Percentiles rank a stretch among this genome's conserved stretches.
These are phyloP conservation scores for Habroteleia sp. DNA, from an alignment of 2,888 invertebrate genomes.

Conservation along the genomic window DNA sequence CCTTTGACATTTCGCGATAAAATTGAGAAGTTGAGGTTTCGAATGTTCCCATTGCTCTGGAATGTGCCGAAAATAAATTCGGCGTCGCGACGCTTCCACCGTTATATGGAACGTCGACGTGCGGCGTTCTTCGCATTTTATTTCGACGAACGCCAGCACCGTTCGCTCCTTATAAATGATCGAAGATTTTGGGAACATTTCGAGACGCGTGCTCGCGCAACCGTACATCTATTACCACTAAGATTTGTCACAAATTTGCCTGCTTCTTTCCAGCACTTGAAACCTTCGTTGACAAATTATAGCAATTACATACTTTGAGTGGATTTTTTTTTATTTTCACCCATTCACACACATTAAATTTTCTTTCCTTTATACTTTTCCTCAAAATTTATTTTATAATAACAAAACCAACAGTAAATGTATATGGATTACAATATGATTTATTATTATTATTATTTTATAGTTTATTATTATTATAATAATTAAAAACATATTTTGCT, in stretches of 20 bases:
- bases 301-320: no score
- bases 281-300: constrained; percentile 8
- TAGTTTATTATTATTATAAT: no score
- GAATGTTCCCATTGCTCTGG: constrained; percentile 55
- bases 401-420: no score
- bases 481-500: no score
- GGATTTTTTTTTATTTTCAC: no score
- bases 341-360: no score
- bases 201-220: constrained; percentile 8
- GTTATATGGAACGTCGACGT: constrained; percentile 59
- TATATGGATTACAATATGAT: no score
- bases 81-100: constrained; percentile 64
- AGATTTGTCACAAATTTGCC: constrained; percentile 21
- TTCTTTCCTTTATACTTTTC: no score
- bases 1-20: no score
- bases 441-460: no score
- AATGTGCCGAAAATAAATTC: constrained; percentile 65
- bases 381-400: no score
- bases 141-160: constrained; percentile 19
- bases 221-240: constrained; percentile 34
- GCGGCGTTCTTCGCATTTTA: constrained; percentile 52
- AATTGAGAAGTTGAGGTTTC: constrained; percentile 22
- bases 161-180: constrained; percentile 35
- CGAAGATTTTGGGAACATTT: constrained; percentile 30
- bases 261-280: not conserved